Evolutionary conservation across 2,113 vertebrate genomes (phyloP), one percentile per base, ranked within the genome.

Genomic region (Aspiorhynchus laticeps): DNA sequence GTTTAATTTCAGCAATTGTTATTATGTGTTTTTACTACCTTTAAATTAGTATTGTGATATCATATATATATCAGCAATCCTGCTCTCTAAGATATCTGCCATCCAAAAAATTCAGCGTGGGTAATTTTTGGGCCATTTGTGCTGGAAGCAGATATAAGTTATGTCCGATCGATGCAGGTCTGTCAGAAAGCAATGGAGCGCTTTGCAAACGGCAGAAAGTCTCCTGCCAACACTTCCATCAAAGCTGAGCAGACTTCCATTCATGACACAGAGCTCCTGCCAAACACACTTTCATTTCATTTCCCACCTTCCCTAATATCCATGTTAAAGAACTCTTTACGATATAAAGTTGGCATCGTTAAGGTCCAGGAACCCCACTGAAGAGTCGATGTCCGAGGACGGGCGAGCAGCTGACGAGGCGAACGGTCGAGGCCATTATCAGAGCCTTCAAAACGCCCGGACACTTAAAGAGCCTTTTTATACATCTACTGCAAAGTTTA

Each of bases 401-500:
- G 26, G 56, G 28, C 10, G 53, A 48, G 48, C 26, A 61, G 56
- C 84, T 78, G 84, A 67, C 21, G n/a, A 36, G 69, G 28, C 65
- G 28, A 31, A 4, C 28, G 28, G 61, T 63, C 11, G 11, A 51
- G 77, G 77, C 31, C 48, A 86, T 86, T 38, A 26, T 43, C 71
- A 63, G 24, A 76, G 48, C 24, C 80, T 88, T 86, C 88, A 91
- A 89, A 89, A 90, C 86, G 67, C 90, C 82, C 63, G 9, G 7
- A 82, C 75, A 89, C 89, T 86, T 91, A 81, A 89, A 93, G 85
- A 71, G 75, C 59, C 87, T 90, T 89, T 92, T 91, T 91, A 92
- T 91, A 89, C 85, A 91, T 91, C 91, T 88, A 88, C 67, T 84
- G 83, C 88, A 86, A 75, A 84, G 87, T 92, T 93, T 90, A 87